Evolutionary conservation across 2,797 vertebrate species (phyloP), one percentile per base, ranked within the genome.

Genomic region (Artibeus lituratus): DNA sequence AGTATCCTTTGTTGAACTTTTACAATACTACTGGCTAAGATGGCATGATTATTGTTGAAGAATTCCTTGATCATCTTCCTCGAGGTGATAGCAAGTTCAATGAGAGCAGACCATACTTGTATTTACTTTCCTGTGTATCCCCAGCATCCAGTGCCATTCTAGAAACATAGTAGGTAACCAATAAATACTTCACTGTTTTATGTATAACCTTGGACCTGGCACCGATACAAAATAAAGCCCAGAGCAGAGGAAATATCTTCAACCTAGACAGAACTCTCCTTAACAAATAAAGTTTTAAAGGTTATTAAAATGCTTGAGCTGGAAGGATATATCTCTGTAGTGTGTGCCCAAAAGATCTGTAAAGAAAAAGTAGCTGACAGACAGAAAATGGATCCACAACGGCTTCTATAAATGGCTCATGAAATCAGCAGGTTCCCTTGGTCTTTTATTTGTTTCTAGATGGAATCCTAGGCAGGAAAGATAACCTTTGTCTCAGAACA

Each of bases 371-470:
- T 74, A 96, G 97, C 97, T 98, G 98, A 97, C 96, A 94, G 88
- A 47, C 74, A 91, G 97, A 96, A 98, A 98, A 96, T 21, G 57
- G 96, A 98, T 96, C 96, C 82, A 94, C 95, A 94, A 77, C 19
- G 96, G 94, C 77, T 90, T 93, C 87, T 93, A 96, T 21, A n/a
- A 95, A 97, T 24, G 62, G 94, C 95, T 92, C 77, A 89, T 94
- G 95, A 97, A 98, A 96, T 97, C 97, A 97, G 96, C 96, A 98
- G 97, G 97, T 97, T 97, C 93, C 97, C 97, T 97, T 39, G 94
- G 93, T 96, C 96, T 96, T 96, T 97, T 95, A 95, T 98, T 98
- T 98, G 69, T 96, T 98, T 96, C 98, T 98, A 98, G 98, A 96
- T 67, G 29, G 11, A 96, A 87, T 98, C 97, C 98, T 97, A 97